phyloP scores from a whole-genome alignment of 2,797 vertebrate genomes.

The Denticeps clupeoides region DNA sequence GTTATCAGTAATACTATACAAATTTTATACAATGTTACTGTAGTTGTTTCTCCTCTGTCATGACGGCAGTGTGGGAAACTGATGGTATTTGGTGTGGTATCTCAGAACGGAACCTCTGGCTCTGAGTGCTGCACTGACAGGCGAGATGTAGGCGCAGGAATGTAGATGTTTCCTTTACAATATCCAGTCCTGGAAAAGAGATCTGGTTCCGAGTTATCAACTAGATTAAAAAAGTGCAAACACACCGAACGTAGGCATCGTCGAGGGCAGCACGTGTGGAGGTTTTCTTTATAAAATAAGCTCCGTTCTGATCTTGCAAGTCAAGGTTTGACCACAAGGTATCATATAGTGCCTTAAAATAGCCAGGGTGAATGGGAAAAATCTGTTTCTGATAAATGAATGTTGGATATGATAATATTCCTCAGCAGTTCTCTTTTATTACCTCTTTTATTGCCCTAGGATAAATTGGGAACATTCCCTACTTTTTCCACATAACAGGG shows the following conservation, averaged over 20 bases:
- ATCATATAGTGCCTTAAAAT: slow-evolving; percentile 2
- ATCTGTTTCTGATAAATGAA: not conserved
- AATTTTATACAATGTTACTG: no score
- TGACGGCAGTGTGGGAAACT: slow-evolving; percentile 35
- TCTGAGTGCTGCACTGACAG: slow-evolving; percentile 19
- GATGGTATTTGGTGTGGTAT: slow-evolving; percentile 39
- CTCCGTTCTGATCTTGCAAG: no score
- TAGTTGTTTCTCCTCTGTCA: no score
- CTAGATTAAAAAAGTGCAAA: slow-evolving; percentile 11
- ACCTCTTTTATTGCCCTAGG: slow-evolving; percentile 2
- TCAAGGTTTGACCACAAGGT: not conserved
- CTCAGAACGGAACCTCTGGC: slow-evolving; percentile 26
- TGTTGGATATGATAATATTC: slow-evolving; percentile 11
- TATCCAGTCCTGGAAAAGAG: slow-evolving; percentile 15
- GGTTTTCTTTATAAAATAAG: no score
- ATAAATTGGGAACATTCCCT: not conserved
- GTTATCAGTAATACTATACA: no score
- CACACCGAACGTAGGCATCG: slow-evolving; percentile 2
- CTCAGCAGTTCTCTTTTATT: slow-evolving; percentile 4
- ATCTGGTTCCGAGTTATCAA: slow-evolving; percentile 19
- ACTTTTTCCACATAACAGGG: no score
- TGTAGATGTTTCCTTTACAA: slow-evolving; percentile 37
- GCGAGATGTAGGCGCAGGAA: slow-evolving; percentile 18
- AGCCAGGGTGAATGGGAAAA: not conserved
- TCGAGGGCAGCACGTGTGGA: no score